A percentile compares a stretch with the other conserved stretches of the same genome.
Evolutionary conservation across 2,888 invertebrate genomes (phyloP).

Genomic region (Sturmia bella): DNA sequence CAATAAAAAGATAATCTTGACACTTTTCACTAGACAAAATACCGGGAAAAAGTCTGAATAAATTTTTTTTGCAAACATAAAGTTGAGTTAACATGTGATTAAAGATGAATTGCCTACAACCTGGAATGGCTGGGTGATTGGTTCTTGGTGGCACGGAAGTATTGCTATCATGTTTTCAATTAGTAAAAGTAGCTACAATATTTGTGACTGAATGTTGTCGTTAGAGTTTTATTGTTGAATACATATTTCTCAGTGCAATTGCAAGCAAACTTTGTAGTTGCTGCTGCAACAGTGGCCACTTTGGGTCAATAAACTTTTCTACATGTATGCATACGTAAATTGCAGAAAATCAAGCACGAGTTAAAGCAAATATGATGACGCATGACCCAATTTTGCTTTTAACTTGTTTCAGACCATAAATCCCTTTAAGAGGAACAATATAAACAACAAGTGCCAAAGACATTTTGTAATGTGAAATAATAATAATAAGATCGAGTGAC

Average conservation of each 20-base stretch:
- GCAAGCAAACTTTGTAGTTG: not conserved
- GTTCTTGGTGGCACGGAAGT: not conserved
- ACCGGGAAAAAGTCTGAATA: slow-evolving; percentile 40
- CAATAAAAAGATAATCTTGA: not conserved
- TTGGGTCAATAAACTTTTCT: too few species aligned
- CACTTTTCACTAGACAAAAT: slow-evolving; percentile 45
- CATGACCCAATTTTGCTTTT: not conserved
- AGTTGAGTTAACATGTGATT: slow-evolving; percentile 15
- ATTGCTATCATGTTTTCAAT: slow-evolving; percentile 3
- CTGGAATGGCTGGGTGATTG: not conserved
- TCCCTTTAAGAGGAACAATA: not conserved
- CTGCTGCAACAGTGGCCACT: too few species aligned
- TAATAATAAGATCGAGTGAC: slow-evolving; percentile 20
- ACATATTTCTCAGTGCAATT: slow-evolving; percentile 11
- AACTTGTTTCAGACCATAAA: not conserved
- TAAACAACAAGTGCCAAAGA: slow-evolving; percentile 38
- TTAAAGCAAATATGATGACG: too few species aligned
- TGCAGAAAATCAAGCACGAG: not conserved
- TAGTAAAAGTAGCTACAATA: slow-evolving; percentile 19
- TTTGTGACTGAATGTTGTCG: slow-evolving; percentile 27
- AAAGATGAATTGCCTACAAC: not conserved
- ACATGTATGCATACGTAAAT: not conserved
- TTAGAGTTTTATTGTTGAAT: slow-evolving; percentile 2
- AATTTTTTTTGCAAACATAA: slow-evolving; percentile 23
- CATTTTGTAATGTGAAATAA: not conserved